Evolutionary conservation across 2,888 invertebrate genomes (phyloP).

Genomic region (Kryphioiulus occultus): DNA sequence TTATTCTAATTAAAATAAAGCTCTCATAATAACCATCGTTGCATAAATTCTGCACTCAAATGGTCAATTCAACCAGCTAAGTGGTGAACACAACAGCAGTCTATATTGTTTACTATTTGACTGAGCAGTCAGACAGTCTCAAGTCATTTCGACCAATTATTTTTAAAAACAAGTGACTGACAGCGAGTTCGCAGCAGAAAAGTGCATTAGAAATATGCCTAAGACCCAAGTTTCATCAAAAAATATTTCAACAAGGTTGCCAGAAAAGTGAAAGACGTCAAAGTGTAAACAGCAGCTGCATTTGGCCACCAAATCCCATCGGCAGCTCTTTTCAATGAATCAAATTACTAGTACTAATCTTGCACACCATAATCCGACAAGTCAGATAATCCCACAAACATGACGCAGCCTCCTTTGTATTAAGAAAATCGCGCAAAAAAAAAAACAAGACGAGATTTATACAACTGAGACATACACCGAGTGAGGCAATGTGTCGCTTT

Average conservation of each 20-base stretch:
- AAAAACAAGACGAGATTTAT: neutral
- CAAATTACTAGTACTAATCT: neutral
- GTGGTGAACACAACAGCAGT: too few relatives aligned
- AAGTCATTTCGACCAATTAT: too few relatives aligned
- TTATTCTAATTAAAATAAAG: too few relatives aligned
- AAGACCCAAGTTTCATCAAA: neutral
- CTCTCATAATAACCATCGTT: too few relatives aligned
- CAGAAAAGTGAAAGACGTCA: neutral
- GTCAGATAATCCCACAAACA: constrained; percentile 40
- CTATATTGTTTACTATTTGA: too few relatives aligned
- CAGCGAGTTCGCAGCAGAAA: too few relatives aligned
- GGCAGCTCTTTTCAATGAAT: neutral
- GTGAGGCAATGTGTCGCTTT: neutral
- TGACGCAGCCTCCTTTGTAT: constrained; percentile 37
- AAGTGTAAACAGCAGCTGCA: neutral
- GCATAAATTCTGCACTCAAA: too few relatives aligned
- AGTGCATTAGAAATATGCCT: neutral
- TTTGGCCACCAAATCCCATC: neutral
- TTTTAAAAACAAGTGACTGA: too few relatives aligned
- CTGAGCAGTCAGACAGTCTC: too few relatives aligned
- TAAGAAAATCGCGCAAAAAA: neutral
- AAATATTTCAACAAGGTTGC: neutral
- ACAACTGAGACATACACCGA: neutral
- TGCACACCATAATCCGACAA: constrained; percentile 27
- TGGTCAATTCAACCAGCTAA: too few relatives aligned